Conservation (phyloP, 1,140 invertebrate species). For the Drosophila carrolli region DNA sequence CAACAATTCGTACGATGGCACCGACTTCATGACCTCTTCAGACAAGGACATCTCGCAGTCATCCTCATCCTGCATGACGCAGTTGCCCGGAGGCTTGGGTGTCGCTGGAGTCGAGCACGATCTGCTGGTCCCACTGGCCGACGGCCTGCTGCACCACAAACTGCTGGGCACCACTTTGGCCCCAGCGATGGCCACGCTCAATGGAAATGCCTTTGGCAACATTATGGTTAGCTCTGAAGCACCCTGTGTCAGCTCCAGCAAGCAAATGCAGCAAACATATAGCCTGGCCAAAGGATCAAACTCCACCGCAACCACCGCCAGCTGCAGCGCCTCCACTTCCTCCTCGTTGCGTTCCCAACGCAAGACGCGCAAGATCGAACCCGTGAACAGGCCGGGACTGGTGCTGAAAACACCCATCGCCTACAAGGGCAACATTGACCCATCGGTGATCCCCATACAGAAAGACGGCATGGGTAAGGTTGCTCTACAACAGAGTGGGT, state of each 20-base stretch:
- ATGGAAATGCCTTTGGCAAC: constrained; percentile 85
- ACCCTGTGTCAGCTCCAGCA: constrained; percentile 21
- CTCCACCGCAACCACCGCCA: constrained; percentile 8
- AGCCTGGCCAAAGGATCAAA: constrained; percentile 27
- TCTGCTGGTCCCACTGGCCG: constrained; percentile 66
- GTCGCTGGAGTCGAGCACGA: constrained; percentile 57
- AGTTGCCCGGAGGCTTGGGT: constrained; percentile 39
- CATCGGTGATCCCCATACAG: constrained; percentile 91
- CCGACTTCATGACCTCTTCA: constrained; percentile 84
- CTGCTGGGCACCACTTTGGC: constrained; percentile 61
- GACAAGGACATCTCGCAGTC: constrained; percentile 79
- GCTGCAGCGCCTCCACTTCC: constrained; percentile 31
- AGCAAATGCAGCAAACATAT: constrained; percentile 79
- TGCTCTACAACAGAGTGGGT: constrained; percentile 36
- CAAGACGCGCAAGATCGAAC: constrained; percentile 88
- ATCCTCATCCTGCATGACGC: constrained; percentile 69
- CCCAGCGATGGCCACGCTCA: constrained; percentile 34
- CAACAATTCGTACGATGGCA: constrained; percentile 84
- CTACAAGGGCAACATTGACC: constrained; percentile 91
- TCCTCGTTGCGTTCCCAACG: constrained; percentile 69
- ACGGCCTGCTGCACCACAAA: constrained; percentile 72
- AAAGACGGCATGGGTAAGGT: constrained; percentile 93
- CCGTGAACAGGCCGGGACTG: constrained; percentile 90
- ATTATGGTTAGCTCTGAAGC: constrained; percentile 76
- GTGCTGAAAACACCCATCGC: constrained; percentile 92